Percentiles rank a stretch among this genome's conserved stretches.
Evolutionary conservation across 2,113 vertebrate species (phyloP).

Genomic region (Charadrius vociferus): DNA sequence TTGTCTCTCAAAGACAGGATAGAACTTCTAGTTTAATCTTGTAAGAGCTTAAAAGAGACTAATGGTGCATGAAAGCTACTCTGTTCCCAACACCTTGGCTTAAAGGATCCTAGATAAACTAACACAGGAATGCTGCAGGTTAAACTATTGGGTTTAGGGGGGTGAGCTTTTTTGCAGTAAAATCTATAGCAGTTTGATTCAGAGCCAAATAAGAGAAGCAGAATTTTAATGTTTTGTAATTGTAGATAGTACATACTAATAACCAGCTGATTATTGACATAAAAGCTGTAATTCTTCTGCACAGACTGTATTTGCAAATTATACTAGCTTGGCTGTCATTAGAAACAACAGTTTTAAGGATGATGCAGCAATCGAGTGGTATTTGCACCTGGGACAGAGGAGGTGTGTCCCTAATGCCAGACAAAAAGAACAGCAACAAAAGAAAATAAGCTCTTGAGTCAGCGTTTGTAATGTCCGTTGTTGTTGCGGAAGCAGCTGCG

Average conservation of each 20-base stretch:
- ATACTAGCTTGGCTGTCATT: not conserved
- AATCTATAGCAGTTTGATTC: not conserved
- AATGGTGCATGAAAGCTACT: not conserved
- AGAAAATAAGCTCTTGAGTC: constrained; percentile 41
- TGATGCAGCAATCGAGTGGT: not conserved
- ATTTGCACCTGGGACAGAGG: not conserved
- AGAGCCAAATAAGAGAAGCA: not conserved
- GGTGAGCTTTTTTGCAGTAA: not conserved
- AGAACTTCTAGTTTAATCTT: not conserved
- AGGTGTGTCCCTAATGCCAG: not conserved
- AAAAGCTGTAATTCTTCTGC: not conserved
- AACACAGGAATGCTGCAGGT: not conserved
- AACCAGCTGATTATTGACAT: not conserved
- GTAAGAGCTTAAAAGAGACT: not conserved
- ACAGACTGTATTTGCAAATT: not conserved
- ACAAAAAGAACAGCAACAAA: constrained; percentile 13
- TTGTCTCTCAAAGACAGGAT: not conserved
- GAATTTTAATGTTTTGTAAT: not conserved
- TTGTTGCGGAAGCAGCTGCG: not conserved
- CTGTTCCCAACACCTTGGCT: not conserved
- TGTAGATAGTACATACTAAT: not conserved
- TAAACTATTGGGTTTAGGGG: not conserved
- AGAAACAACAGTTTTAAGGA: not conserved
- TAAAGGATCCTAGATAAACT: not conserved
- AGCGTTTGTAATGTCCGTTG: not conserved